phyloP scores from a whole-genome alignment of 2,888 invertebrate species.

The Pammene aurita region DNA sequence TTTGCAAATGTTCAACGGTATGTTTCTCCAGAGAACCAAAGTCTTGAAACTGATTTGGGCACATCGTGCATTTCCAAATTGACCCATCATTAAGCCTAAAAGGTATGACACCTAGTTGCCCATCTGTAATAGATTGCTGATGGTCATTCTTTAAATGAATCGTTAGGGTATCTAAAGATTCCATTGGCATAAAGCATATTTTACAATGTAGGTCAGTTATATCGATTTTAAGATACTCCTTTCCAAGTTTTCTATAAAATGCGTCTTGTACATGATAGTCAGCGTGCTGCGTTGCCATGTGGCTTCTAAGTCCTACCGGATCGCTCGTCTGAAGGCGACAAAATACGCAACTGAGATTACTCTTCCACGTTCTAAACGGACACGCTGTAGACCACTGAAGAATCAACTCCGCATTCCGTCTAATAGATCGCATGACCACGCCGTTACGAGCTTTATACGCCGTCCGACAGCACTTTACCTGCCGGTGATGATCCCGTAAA shows the following conservation, averaged over 20 bases:
- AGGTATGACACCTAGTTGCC: constrained; percentile 72
- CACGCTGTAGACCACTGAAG: constrained; percentile 73
- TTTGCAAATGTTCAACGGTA: constrained; percentile 74
- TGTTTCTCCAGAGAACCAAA: constrained; percentile 74
- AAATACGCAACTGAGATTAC: constrained; percentile 75
- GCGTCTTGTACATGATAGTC: constrained; percentile 73
- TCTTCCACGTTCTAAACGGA: constrained; percentile 76
- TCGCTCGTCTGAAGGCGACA: constrained; percentile 73
- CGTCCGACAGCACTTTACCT: constrained; percentile 72
- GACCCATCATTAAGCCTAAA: constrained; percentile 72
- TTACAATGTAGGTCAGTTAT: constrained; percentile 77
- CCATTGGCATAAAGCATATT: constrained; percentile 67
- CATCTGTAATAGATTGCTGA: constrained; percentile 70
- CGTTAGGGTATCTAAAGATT: constrained; percentile 65
- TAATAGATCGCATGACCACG: constrained; percentile 63
- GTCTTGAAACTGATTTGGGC: constrained; percentile 74
- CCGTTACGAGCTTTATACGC: constrained; percentile 75
- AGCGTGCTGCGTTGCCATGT: constrained; percentile 66
- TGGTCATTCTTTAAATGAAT: constrained; percentile 72
- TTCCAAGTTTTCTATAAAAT: constrained; percentile 76
- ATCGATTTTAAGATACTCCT: constrained; percentile 74
- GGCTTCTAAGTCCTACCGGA: constrained; percentile 66
- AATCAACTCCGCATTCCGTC: constrained; percentile 74
- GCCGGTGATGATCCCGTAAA: constrained; percentile 69
- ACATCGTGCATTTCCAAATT: constrained; percentile 75